Evolutionary conservation across 1,140 invertebrate species (phyloP), one percentile per base, ranked within the genome.

Genomic region (Yoshiicerus persimilis): DNA sequence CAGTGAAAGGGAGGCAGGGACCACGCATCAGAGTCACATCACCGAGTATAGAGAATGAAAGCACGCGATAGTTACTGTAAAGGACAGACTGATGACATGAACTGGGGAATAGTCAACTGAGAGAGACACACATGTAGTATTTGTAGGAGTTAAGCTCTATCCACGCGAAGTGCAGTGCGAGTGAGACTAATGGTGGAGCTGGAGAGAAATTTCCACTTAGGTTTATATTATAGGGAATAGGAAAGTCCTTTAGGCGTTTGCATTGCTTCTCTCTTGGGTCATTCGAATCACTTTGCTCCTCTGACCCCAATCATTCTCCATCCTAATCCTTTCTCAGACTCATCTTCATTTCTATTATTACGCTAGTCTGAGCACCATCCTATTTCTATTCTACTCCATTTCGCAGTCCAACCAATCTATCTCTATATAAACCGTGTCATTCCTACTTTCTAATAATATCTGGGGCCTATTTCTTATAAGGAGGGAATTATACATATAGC

Each of bases 201-300:
- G n/a, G 1, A 34, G 75, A 80, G 32, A 80, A 20, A 80, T 16
- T 36, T 34, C 27, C 27, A 32, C 27, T 25, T 77, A 36, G 64
- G 66, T 70, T 70, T 70, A 27, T 70, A 70, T 70, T 32, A 32
- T 4, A 20, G 16, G 20, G 75, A 36, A 34, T 56, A 56, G 47
- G 47, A 80, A 80, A 80, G 75, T 80, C 75, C 75, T 80, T 36
- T 80, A 80, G 75, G 75, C 75, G 34, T 80, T 80, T 80, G 75
- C 75, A 80, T 80, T 80, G 75, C 75, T 36, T n/a, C 75, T 56
- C 75, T 87, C 86, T 87, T 56, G 86, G 86, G 86, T 87, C 86
- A 87, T 87, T 87, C 86, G 80, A 87, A 87, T 83, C 86, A 83
- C 86, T 87, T 87, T 87, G 70, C 86, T 47, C 62, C 87, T 87